Evolutionary conservation across 2,113 vertebrate genomes (phyloP).

Genomic region (Paradoxurus hermaphroditus): DNA sequence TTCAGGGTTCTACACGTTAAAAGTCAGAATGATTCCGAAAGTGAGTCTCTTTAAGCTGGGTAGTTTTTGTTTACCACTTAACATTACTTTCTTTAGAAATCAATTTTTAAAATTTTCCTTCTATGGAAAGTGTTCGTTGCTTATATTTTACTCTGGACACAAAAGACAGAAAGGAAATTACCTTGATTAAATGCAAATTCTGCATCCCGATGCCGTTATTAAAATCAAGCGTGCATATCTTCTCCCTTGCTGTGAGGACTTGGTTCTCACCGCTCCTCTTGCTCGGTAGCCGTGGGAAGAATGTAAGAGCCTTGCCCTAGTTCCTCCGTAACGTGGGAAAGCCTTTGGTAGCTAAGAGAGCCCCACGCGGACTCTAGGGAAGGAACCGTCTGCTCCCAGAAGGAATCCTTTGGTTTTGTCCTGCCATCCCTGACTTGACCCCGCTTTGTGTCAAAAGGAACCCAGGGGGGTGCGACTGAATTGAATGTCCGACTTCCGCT

Average conservation of each 20-base stretch:
- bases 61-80: not conserved
- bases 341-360: not conserved
- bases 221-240: not conserved
- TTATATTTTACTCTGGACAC: not conserved
- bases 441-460: not conserved
- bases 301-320: not conserved
- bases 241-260: not conserved
- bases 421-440: not conserved
- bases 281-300: not conserved
- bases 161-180: not conserved
- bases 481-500: too few species aligned
- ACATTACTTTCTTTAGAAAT: not conserved
- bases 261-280: not conserved
- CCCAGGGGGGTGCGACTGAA: too few species aligned
- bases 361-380: not conserved
- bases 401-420: not conserved
- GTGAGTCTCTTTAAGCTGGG: not conserved
- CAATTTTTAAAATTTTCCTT: not conserved
- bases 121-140: not conserved
- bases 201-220: not conserved
- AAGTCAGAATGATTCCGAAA: not conserved
- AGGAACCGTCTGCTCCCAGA: not conserved
- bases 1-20: not conserved
- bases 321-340: not conserved
- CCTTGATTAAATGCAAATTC: not conserved